Percentiles rank a stretch among this genome's conserved stretches.
Evolutionary conservation across 2,113 vertebrate genomes (phyloP).

Genomic region (Bubo bubo): DNA sequence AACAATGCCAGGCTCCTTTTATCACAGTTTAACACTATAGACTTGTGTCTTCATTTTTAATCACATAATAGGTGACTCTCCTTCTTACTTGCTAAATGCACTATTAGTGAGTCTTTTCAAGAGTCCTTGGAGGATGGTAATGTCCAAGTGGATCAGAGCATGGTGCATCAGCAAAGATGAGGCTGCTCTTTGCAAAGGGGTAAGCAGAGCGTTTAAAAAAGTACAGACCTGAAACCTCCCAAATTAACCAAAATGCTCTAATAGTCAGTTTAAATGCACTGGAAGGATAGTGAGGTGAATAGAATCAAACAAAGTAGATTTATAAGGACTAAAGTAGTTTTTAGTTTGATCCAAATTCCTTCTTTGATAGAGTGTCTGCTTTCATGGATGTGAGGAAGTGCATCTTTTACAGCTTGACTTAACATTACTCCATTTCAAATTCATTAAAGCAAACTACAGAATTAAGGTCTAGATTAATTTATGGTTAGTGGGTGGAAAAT

Average conservation of each 20-base stretch:
- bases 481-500: not conserved
- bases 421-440: not conserved
- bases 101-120: not conserved
- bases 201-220: not conserved
- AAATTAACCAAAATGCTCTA: not conserved
- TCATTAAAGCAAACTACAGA: not conserved
- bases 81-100: not conserved
- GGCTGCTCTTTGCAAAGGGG: not conserved
- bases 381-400: not conserved
- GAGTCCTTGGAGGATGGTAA: not conserved
- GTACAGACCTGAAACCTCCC: not conserved
- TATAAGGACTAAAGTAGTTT: not conserved
- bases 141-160: not conserved
- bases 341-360: not conserved
- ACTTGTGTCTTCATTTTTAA: not conserved
- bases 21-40: not conserved
- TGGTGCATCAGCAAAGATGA: not conserved
- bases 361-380: not conserved
- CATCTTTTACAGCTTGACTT: not conserved
- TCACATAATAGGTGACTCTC: not conserved
- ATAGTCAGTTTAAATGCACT: not conserved
- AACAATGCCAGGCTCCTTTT: not conserved
- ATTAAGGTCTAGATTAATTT: not conserved
- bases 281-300: not conserved
- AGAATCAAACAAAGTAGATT: not conserved